Percentiles rank a stretch among this genome's conserved stretches.
These are phyloP conservation scores for Acromyrmex charruanus DNA, from an alignment of 1,140 invertebrate species.

Conservation along the genomic window DNA sequence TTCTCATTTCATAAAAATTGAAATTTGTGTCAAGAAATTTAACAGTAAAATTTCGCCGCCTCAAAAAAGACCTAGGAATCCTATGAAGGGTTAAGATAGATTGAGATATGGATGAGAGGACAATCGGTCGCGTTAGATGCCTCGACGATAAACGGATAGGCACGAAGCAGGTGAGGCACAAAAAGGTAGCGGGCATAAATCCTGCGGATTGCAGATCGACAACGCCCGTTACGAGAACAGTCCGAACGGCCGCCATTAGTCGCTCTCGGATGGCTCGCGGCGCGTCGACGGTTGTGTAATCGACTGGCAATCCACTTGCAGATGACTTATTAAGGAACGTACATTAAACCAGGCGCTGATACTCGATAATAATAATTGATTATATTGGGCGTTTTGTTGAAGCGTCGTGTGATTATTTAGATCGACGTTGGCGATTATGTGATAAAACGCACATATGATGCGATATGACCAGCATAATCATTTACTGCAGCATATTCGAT, in stretches of 20 bases:
- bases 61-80: no score
- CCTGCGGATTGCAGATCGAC: constrained; percentile 39
- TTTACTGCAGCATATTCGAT: neutral
- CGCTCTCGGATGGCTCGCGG: neutral
- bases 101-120: neutral
- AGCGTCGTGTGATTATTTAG: neutral
- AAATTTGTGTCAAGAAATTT: no score
- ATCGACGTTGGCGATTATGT: constrained; percentile 16
- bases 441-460: neutral
- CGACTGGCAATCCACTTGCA: neutral
- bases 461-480: constrained; percentile 5
- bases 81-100: no score
- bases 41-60: no score
- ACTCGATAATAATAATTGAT: constrained; percentile 47
- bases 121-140: neutral
- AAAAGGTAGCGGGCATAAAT: constrained; percentile 41
- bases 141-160: constrained; percentile 16
- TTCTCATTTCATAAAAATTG: no score
- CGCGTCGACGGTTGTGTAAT: neutral
- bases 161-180: constrained; percentile 26
- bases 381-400: neutral
- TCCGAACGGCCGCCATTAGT: neutral
- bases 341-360: neutral
- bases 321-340: constrained; percentile 10
- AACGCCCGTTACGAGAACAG: constrained; percentile 26